Conservation (phyloP, 2,888 invertebrate genomes). For the Formica aserva region DNA sequence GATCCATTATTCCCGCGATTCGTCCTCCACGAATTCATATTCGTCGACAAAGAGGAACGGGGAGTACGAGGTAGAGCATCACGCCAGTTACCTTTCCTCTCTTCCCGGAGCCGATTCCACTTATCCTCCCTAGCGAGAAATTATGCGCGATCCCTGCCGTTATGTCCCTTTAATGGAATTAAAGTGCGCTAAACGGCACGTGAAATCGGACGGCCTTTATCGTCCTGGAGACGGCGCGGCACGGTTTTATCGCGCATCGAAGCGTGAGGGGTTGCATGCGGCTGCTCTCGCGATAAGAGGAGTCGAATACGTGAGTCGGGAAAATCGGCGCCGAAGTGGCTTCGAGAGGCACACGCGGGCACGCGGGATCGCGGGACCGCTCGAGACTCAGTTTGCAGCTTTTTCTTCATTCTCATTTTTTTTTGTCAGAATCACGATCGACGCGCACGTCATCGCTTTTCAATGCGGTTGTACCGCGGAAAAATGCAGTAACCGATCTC, state of each 20-base stretch:
- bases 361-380: neutral
- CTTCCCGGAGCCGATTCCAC: slow-evolving; percentile 55
- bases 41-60: slow-evolving; percentile 56
- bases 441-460: neutral
- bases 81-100: slow-evolving; percentile 17
- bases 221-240: slow-evolving; percentile 31
- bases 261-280: slow-evolving; percentile 56
- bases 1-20: slow-evolving; percentile 60
- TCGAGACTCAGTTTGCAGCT: slow-evolving; percentile 25
- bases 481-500: neutral
- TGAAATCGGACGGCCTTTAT: slow-evolving; percentile 69
- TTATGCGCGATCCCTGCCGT: slow-evolving; percentile 64
- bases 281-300: slow-evolving; percentile 54
- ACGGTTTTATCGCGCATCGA: slow-evolving; percentile 60
- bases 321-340: slow-evolving; percentile 46
- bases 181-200: slow-evolving; percentile 74
- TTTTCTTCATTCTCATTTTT: neutral
- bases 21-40: slow-evolving; percentile 42
- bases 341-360: slow-evolving; percentile 14
- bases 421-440: neutral
- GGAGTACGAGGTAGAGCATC: slow-evolving; percentile 47
- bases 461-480: neutral
- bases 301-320: slow-evolving; percentile 51
- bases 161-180: slow-evolving; percentile 74
- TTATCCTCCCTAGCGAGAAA: slow-evolving; percentile 62